phyloP scores from a whole-genome alignment of 2,797 vertebrate genomes.

The Sebastes hubbsi region DNA sequence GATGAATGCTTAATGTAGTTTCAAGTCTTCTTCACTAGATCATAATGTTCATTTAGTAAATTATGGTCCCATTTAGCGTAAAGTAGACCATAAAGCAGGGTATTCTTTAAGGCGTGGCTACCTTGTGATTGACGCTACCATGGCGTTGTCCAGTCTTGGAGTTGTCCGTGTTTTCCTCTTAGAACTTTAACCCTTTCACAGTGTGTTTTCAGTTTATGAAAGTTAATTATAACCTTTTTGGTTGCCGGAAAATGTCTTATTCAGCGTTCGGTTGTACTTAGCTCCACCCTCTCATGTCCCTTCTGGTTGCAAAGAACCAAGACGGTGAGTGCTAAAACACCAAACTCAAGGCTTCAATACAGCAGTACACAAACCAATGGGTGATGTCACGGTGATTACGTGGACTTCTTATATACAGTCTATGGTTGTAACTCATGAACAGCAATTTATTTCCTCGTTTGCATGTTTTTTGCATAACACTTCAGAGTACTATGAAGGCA shows the following conservation, averaged over 20 bases:
- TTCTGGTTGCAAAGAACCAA: background rate
- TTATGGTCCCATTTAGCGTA: too few relatives aligned
- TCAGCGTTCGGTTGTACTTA: background rate
- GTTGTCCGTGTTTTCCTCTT: too few relatives aligned
- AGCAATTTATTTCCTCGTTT: constrained; percentile 8
- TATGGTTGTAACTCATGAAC: constrained; percentile 1
- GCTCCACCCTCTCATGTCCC: background rate
- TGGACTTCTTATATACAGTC: background rate
- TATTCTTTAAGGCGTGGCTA: too few relatives aligned
- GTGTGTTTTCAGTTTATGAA: background rate
- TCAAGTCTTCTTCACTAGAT: too few relatives aligned
- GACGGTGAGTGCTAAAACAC: too few relatives aligned
- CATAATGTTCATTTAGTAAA: too few relatives aligned
- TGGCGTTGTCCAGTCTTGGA: too few relatives aligned
- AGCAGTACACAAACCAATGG: background rate
- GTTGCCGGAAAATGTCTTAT: background rate
- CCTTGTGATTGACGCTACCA: too few relatives aligned
- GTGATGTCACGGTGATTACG: background rate
- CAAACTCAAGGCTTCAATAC: too few relatives aligned
- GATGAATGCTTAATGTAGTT: background rate
- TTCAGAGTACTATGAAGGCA: constrained; percentile 1
- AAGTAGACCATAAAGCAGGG: too few relatives aligned
- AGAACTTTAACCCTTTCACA: too few relatives aligned
- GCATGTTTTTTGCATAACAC: constrained; percentile 10
- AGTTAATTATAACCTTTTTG: background rate